Evolutionary conservation across 37 sponge, comb jelly and placozoan species (phyloP), one percentile per base, ranked within the genome.

Genomic region (Chondrilla cf. caribensis): DNA sequence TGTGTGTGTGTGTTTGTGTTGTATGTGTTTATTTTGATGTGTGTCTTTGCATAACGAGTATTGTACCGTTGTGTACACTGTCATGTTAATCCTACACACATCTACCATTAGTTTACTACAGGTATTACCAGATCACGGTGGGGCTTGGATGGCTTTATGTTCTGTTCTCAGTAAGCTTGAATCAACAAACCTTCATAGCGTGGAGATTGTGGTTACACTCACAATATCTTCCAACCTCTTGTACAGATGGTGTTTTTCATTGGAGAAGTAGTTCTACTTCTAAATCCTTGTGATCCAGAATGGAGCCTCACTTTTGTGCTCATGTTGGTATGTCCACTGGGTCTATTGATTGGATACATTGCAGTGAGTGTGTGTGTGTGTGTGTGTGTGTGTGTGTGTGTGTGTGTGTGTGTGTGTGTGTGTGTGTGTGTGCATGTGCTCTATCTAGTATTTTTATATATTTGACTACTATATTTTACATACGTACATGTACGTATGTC

Each of bases 61-160:
- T n/a, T n/a, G n/a, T n/a, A n/a, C n/a, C n/a, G n/a, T n/a, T n/a
- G n/a, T n/a, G n/a, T n/a, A n/a, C n/a, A n/a, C n/a, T n/a, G n/a
- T n/a, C n/a, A n/a, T n/a, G n/a, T n/a, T n/a, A n/a, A n/a, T n/a
- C n/a, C n/a, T n/a, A n/a, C n/a, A n/a, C n/a, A n/a, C n/a, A n/a
- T n/a, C n/a, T n/a, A n/a, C n/a, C n/a, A n/a, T n/a, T 5, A 70
- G 71, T 70, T 37, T 70, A 70, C 39, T 70, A 70, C 39, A 70
- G 71, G 28, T 38, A 70, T 18, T 70, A 70, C 18, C 38, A 36
- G 39, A 70, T 70, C 19, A 37, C 71, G 5, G 40, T 70, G 35
- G 39, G 40, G 5, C 19, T 37, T 7, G 71, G 31, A 19, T 37
- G 40, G 71, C 38, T 70, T 5, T 7, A 33, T 32, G 7, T 70